Percentiles rank a stretch among this genome's conserved stretches.
These are phyloP conservation scores for Eulimnadia texana DNA, from an alignment of 1,140 invertebrate genomes.

Conservation along the genomic window DNA sequence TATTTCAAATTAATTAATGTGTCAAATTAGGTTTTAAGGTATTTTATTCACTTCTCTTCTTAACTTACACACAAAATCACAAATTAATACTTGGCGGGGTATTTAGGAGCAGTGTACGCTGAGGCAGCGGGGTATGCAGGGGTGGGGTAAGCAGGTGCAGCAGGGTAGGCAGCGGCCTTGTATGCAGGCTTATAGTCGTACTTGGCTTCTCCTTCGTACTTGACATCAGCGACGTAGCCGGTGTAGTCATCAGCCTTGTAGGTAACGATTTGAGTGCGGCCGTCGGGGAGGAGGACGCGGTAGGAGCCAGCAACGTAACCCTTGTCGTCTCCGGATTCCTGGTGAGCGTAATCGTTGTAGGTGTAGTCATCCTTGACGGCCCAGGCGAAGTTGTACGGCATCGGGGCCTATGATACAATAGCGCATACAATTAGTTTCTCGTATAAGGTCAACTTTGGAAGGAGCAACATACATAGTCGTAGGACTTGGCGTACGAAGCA, in stretches of 20 bases:
- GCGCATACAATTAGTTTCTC: background rate
- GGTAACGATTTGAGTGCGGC: constrained; percentile 29
- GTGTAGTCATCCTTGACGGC: constrained; percentile 47
- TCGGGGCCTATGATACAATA: background rate
- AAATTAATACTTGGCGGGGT: background rate
- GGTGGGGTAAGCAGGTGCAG: background rate
- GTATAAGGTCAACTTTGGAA: background rate
- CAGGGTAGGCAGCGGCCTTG: constrained; percentile 13
- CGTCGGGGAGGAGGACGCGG: constrained; percentile 58
- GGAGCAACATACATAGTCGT: constrained; percentile 12
- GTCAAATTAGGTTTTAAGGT: background rate
- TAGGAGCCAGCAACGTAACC: constrained; percentile 45
- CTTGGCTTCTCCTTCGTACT: constrained; percentile 19
- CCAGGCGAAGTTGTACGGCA: constrained; percentile 53
- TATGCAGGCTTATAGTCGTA: constrained; percentile 17
- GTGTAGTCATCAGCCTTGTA: constrained; percentile 20
- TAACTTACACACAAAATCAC: background rate
- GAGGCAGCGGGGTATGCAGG: constrained; percentile 12
- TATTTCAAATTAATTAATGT: no score
- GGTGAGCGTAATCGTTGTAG: constrained; percentile 56
- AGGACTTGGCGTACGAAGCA: background rate
- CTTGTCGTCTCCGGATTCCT: constrained; percentile 45
- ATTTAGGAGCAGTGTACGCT: constrained; percentile 9
- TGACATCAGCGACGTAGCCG: constrained; percentile 21
- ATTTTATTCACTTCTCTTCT: background rate